Evolutionary conservation across 1,140 invertebrate species (phyloP), one percentile per base, ranked within the genome.

Genomic region (Eubasilissa regina): DNA sequence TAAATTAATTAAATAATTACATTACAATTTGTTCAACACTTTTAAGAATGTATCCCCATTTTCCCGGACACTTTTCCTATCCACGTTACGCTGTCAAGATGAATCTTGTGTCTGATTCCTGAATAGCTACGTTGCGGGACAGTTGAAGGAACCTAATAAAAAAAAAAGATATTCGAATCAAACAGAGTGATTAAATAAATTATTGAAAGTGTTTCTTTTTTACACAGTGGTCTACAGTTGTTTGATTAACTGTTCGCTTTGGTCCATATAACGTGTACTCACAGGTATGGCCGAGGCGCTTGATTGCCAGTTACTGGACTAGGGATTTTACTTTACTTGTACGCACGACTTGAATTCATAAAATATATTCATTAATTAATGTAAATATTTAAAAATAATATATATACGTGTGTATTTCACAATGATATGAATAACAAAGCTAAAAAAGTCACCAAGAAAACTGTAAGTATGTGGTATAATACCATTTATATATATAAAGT

Each of bases 271-370:
- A 17, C 13, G 13, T 19, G 53, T 19, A 56, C 53, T 12, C 53
- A 56, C 53, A 56, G 53, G 19, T 56, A 19, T 56, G 19, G 53
- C n/a, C 53, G n/a, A 17, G 53, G 9, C 53, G 19, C 8, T 56
- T 19, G 53, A 56, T 56, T 56, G 15, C 13, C 15, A 17, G 53
- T 56, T 56, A 56, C 53, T 19, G n/a, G 19, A 56, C 53, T 56
- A n/a, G 15, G 15, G 4, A 19, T 19, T n/a, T 56, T 56, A 56
- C 53, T 56, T 17, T 56, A 12, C n/a, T 56, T 56, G 19, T 56
- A 56, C n/a, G 53, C 15, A n/a, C 15, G 53, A 56, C n/a, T 56
- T 56, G 13, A 13, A 56, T 56, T 56, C 1, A 35, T 35, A 35
- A 35, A 35, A 3, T 35, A 35, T 6, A 6, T 35, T 35, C 6